Base-by-base conservation (phyloP, 2,113 vertebrate genomes). In the Pyxicephalus adspersus region DNA sequence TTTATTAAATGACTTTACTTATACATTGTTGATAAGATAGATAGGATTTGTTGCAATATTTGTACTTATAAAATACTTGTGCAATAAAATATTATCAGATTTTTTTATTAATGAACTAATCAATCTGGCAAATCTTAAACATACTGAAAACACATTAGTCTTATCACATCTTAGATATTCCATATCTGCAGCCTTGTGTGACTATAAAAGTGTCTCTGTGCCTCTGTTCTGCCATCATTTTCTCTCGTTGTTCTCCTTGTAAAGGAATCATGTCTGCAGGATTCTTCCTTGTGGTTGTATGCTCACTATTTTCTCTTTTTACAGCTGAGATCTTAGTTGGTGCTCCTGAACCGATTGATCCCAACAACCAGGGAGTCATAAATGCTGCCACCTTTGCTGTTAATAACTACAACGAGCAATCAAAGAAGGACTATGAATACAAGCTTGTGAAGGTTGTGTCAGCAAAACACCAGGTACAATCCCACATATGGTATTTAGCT, bases 381-480 rank as follows among this genome's bases (percentile, higher is more conserved):
- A 60, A 70, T 4, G 65, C 54, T 5, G 64, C 54, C 23, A 28
- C 1, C 6, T 29, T 80, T 50, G 77, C 77, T 18, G 22, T 80
- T 11, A 26, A n/a, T n/a, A 22, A 2, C 11, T 70, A n/a, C 31
- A 80, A 80, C 61, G 6, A 17, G 6, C 23, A 16, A n/a, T 60
- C 65, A 58, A 80, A 50, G 20, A n/a, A 51, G 16, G 64, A 26
- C 18, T 68, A 45, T 11, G 4, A 50, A 25, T 80, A 68, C 65
- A 80, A 80, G 17, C 22, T 70, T 45, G 3, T 50, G 34, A 60
- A 70, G 34, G 26, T 80, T 6, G 5, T 80, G 15, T 50, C 65
- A 20, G 77, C 64, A 50, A 11, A 70, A 61, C 17, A n/a, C 55
- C 77, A 80, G 77, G 77, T 80, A 70, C 34, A 38, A 38, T 38